Base-by-base conservation (phyloP, 2,797 vertebrate genomes). In the Sparus aurata region DNA sequence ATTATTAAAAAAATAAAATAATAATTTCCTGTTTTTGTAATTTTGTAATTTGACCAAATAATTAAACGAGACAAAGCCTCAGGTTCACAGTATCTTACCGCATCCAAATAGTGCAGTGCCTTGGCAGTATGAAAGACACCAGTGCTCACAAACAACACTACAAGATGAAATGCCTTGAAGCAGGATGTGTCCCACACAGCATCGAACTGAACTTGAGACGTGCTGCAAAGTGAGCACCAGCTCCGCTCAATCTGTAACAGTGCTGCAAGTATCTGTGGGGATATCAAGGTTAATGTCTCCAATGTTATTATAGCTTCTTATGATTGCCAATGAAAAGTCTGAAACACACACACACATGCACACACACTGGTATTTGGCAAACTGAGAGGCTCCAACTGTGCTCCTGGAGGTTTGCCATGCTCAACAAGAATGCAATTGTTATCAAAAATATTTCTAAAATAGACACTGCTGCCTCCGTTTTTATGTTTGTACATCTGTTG, bases 281-380 rank as follows among this genome's bases (percentile, higher is more conserved):
- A 78, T 69, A 83, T 83, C 45, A 71, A 85, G 82, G 80, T 88
- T 88, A 88, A 87, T 90, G 70, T 68, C 73, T 81, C 64, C 77
- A 55, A 85, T 85, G 71, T 60, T 75, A 75, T 73, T 77, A 65
- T 54, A 66, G 72, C 61, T 66, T 88, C 80, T 71, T 75, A 67
- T 82, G 78, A 78, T 75, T 79, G 78, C 73, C 71, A 78, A 54
- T 78, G 52, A 75, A 67, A 79, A 67, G 55, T 75, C 55, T 72
- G 58, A 78, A 70, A 66, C 54, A 25, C 38, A 38, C 38, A 30
- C 30, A 38, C 38, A 38, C 34, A 38, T 2, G 9, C 38, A 38
- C 38, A 38, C 38, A 11, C 64, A 18, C 8, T 68, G 55, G 34
- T 67, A 55, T 49, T 71, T 73, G 61, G 77, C 75, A 69, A 85